Conservation (phyloP, 2,888 invertebrate species). For the Cataglyphis albicans region DNA sequence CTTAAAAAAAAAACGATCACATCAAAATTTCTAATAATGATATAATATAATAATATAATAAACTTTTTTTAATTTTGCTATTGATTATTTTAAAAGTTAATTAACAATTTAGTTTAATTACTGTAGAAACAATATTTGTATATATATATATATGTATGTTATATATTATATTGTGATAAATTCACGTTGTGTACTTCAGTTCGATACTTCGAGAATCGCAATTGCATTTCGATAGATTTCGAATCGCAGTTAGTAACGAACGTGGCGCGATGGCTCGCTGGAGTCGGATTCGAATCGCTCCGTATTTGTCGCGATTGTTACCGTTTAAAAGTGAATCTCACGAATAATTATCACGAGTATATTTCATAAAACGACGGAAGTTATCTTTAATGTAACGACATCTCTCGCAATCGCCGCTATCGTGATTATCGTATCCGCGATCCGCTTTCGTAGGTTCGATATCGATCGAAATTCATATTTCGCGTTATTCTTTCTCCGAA, state of each 20-base stretch:
- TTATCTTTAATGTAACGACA: neutral
- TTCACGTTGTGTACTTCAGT: neutral
- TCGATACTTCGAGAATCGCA: constrained; percentile 3
- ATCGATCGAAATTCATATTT: neutral
- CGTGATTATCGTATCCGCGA: neutral
- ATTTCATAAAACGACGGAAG: neutral
- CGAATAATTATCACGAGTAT: neutral
- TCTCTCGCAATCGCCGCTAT: neutral
- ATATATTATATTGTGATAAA: neutral
- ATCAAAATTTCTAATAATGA: too few relatives aligned
- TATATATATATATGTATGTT: too few relatives aligned
- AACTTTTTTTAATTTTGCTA: too few relatives aligned
- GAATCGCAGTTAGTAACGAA: neutral
- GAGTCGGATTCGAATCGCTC: neutral
- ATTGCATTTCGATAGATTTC: neutral
- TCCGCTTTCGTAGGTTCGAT: neutral
- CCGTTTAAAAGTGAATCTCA: neutral
- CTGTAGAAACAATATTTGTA: too few relatives aligned
- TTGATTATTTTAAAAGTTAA: too few relatives aligned
- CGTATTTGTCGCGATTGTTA: neutral
- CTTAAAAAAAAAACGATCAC: too few relatives aligned
- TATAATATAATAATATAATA: too few relatives aligned
- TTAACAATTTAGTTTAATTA: too few relatives aligned
- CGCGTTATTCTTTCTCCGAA: neutral
- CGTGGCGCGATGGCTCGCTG: neutral